Percentiles rank a stretch among this genome's conserved stretches.
Conservation (phyloP, 1,140 invertebrate genomes). For the Goniozus legneri region DNA sequence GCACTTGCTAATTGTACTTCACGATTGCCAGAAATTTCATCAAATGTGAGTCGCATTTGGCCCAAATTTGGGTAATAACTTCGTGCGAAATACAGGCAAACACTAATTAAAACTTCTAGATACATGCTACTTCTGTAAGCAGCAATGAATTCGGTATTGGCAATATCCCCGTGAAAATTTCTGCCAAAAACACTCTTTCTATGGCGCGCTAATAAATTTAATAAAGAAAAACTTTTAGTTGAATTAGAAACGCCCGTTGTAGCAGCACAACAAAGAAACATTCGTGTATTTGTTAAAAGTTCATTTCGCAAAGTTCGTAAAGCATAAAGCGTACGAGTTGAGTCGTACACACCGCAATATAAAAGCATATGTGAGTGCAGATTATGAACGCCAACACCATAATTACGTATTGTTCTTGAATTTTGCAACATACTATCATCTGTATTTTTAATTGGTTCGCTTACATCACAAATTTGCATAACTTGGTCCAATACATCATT, state of each 20-base stretch:
- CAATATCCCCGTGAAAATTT: constrained; percentile 70
- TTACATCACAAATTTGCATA: constrained; percentile 38
- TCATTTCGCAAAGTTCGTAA: constrained; percentile 72
- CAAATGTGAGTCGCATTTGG: constrained; percentile 64
- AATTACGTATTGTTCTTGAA: constrained; percentile 38
- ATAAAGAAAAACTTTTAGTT: constrained; percentile 55
- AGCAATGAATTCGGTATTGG: constrained; percentile 60
- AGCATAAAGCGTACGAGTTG: constrained; percentile 73
- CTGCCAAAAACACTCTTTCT: constrained; percentile 78
- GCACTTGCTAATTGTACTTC: constrained; percentile 73
- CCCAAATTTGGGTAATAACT: constrained; percentile 76
- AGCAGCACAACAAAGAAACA: constrained; percentile 69
- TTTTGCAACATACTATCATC: constrained; percentile 39
- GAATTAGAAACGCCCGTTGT: constrained; percentile 65
- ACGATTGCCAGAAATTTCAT: constrained; percentile 75
- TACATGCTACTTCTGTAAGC: constrained; percentile 76
- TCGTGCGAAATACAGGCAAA: constrained; percentile 76
- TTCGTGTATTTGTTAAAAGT: constrained; percentile 68
- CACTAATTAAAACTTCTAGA: constrained; percentile 74
- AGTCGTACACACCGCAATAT: constrained; percentile 80
- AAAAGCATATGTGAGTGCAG: constrained; percentile 81
- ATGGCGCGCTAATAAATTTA: constrained; percentile 71
- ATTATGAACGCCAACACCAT: constrained; percentile 62
- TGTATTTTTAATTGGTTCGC: constrained; percentile 35
- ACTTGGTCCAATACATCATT: constrained; percentile 59